phyloP scores from a whole-genome alignment of 2,797 vertebrate genomes.

The Austrolebias charrua region DNA sequence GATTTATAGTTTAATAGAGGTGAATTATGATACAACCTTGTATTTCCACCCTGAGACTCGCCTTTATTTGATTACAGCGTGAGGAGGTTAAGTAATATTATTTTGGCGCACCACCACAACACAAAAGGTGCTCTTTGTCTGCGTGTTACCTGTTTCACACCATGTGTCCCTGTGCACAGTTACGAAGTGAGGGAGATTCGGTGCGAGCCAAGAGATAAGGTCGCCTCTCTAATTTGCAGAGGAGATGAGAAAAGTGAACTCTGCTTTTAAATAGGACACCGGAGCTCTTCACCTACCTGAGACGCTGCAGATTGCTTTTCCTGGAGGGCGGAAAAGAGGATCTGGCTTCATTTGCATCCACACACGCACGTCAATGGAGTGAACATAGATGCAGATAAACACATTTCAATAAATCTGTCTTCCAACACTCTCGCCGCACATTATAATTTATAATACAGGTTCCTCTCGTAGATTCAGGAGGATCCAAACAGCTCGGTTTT shows the following conservation, averaged over 20 bases:
- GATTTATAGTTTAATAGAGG: constrained; percentile 46
- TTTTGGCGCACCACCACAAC: constrained; percentile 29
- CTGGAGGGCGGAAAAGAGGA: constrained; percentile 51
- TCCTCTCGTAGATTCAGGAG: constrained; percentile 13
- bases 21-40: constrained; percentile 25
- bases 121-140: constrained; percentile 40
- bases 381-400: constrained; percentile 2
- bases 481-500: constrained; percentile 7
- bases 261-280: constrained; percentile 69
- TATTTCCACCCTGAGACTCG: constrained; percentile 31
- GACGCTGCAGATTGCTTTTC: constrained; percentile 66
- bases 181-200: constrained; percentile 41
- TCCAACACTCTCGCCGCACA: constrained; percentile 28
- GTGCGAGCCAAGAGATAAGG: constrained; percentile 41
- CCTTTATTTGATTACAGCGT: constrained; percentile 57
- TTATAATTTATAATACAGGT: constrained; percentile 39
- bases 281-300: constrained; percentile 64
- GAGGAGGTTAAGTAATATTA: constrained; percentile 55
- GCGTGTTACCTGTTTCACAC: constrained; percentile 19
- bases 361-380: constrained; percentile 5
- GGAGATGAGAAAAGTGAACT: constrained; percentile 72
- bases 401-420: constrained; percentile 17
- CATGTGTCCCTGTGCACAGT: constrained; percentile 36
- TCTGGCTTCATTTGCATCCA: constrained; percentile 47
- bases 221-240: constrained; percentile 71